A percentile compares a stretch with the other conserved stretches of the same genome.
Evolutionary conservation across 2,888 invertebrate genomes (phyloP).

Genomic region (Rambutsinella grinnellia): DNA sequence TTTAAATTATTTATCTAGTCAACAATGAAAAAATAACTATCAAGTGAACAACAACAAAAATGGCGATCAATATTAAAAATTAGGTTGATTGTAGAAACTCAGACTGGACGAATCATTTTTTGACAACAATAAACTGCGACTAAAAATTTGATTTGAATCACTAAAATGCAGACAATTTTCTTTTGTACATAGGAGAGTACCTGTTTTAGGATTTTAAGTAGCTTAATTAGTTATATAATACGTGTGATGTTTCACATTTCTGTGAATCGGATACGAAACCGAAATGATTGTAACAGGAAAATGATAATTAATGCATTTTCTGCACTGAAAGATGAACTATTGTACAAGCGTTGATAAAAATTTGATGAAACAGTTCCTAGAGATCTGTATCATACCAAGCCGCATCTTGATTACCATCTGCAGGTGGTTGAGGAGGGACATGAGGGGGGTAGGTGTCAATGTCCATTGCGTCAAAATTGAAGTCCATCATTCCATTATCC

Average conservation of each 20-base stretch:
- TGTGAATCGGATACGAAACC: too few species aligned
- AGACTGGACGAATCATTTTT: background rate
- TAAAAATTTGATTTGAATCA: too few species aligned
- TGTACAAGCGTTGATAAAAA: too few species aligned
- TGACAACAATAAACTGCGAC: too few species aligned
- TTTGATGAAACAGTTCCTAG: constrained; percentile 12
- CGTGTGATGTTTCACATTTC: too few species aligned
- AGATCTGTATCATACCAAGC: constrained; percentile 81
- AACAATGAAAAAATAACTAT: background rate
- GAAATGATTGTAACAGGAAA: too few species aligned
- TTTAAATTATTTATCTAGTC: background rate
- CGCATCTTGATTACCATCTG: constrained; percentile 91
- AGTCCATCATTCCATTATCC: constrained; percentile 67
- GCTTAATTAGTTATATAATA: too few species aligned
- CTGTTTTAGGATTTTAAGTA: too few species aligned
- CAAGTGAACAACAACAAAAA: background rate
- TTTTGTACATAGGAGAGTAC: too few species aligned
- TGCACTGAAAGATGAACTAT: too few species aligned
- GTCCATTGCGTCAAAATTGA: constrained; percentile 66
- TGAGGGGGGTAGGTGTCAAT: constrained; percentile 68
- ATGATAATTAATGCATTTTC: too few species aligned
- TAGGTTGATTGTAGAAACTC: background rate
- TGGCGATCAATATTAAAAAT: background rate
- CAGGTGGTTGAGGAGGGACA: constrained; percentile 81
- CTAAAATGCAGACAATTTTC: too few species aligned